A percentile compares a stretch with the other conserved stretches of the same genome.
Conservation (phyloP, 2,888 invertebrate species). For the Drosophila percnosoma region DNA sequence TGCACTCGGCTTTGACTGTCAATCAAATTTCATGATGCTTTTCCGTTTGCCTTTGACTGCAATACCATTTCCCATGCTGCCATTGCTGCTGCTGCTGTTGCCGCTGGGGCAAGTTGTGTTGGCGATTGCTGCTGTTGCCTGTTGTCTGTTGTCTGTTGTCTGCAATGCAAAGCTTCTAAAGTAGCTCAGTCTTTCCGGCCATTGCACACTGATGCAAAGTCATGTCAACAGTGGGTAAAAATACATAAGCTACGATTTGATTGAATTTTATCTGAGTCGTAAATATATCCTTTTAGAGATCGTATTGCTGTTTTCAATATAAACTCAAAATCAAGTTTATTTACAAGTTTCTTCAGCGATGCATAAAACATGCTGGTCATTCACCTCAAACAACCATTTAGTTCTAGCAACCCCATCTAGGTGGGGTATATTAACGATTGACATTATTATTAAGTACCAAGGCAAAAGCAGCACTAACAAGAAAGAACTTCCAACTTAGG, state of each 20-base stretch:
- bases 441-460: constrained; percentile 9
- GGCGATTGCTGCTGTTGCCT: constrained; percentile 1
- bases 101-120: constrained; percentile 4
- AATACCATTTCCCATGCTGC: constrained; percentile 42
- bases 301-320: not conserved
- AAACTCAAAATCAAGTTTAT: not conserved
- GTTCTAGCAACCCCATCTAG: constrained; percentile 4
- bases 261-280: not conserved
- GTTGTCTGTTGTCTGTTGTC: not conserved
- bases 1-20: constrained; percentile 55
- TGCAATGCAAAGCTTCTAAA: constrained; percentile 42
- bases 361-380: not conserved
- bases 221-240: not conserved
- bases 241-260: not conserved
- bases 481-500: not conserved
- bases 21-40: constrained; percentile 64
- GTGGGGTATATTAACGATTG: constrained; percentile 9
- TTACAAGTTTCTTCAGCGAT: not conserved
- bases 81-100: constrained; percentile 6
- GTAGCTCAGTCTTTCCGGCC: constrained; percentile 55
- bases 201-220: constrained; percentile 37
- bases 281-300: not conserved
- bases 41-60: constrained; percentile 62
- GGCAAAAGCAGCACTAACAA: not conserved
- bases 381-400: not conserved